Base-by-base conservation (phyloP, 2,888 invertebrate genomes). In the Amblyjoppa fuscipennis region DNA sequence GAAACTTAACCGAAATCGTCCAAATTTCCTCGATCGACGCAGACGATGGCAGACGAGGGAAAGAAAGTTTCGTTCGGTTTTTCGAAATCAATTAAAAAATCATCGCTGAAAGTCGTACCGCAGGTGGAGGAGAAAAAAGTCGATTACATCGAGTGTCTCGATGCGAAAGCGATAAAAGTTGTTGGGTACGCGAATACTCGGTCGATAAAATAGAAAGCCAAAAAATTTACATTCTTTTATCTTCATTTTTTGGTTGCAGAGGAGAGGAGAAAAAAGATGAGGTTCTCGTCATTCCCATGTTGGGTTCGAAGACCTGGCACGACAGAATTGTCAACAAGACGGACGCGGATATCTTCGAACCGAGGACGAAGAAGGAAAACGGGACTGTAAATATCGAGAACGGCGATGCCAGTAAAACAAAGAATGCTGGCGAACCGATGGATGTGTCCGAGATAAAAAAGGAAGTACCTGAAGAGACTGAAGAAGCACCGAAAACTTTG, bases 41-140 rank as follows among this genome's bases (percentile, higher is more conserved):
- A 3, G 66, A 87, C 84, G 84, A 92, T 92, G 92, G 90, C 92
- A 84, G 93, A 93, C 59, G 96, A 96, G 88, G 93, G 94, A 75
- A 97, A 97, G 89, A 97, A 97, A 93, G 96, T 98, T 92, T 97
- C 97, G 0, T 98, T 98, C 93, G 96, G 97, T 70, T 98, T 98
- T 94, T 96, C 95, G 90, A 98, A 97, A 95, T 95, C 96, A 0
- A 92, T 94, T 5, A 96, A 96, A 89, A 96, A 96, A 90, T 88
- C 95, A 6, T 93, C 93, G 81, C 89, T 96, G 11, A 89, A 95
- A 59, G 91, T 89, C 71, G 88, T 92, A 88, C 87, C 91, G 49
- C 89, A 91, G 90, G 88, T 90, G n/a, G 93, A 94, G 71, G 94
- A 95, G 79, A 95, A 96, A 81, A 95, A 95, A 89, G 96, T 95